phyloP scores from a whole-genome alignment of 2,888 invertebrate species.

The Quadroppia sp. region DNA sequence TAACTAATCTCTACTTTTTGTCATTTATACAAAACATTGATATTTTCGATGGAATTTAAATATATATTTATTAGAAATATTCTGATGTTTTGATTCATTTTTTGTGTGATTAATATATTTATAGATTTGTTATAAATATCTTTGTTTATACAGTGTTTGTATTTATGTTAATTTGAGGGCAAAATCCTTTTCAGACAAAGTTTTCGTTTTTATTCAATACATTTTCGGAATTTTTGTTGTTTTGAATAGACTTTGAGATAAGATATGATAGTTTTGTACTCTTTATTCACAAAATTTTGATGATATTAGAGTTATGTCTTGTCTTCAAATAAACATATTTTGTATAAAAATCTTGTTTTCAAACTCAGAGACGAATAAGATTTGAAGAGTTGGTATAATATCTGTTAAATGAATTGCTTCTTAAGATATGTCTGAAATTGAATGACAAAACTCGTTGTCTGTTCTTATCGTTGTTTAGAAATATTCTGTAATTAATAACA shows the following conservation, averaged over 20 bases:
- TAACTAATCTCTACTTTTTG: too few relatives aligned
- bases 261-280: background rate
- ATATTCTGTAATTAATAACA: background rate
- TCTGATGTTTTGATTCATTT: too few relatives aligned
- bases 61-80: background rate
- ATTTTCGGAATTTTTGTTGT: background rate
- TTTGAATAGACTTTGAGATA: background rate
- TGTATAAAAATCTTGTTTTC: background rate
- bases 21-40: too few relatives aligned
- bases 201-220: background rate
- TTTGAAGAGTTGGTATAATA: background rate
- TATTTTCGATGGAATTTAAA: too few relatives aligned
- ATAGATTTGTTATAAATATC: background rate
- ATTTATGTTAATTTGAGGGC: slow-evolving; percentile 13
- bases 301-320: background rate
- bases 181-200: slow-evolving; percentile 17
- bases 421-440: background rate
- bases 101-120: too few relatives aligned
- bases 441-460: background rate
- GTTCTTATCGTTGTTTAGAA: background rate
- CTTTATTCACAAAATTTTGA: background rate
- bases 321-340: background rate
- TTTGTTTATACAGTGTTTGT: background rate
- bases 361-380: too few relatives aligned
- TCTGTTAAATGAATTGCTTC: background rate